phyloP scores from a whole-genome alignment of 2,888 invertebrate genomes.

The Parelbella ahira region DNA sequence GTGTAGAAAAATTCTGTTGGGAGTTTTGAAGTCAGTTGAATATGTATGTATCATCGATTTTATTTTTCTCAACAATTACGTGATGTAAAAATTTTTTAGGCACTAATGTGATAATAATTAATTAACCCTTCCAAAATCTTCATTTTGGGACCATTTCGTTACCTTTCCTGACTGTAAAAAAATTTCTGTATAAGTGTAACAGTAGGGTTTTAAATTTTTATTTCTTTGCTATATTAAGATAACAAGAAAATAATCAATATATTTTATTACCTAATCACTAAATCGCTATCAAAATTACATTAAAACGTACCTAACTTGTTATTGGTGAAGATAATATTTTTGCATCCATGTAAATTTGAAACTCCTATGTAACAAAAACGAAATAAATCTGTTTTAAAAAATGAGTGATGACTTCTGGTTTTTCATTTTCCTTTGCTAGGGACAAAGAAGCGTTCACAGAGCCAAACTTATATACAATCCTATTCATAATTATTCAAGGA shows the following conservation, averaged over 20 bases:
- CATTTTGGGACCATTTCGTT: conserved; percentile 15
- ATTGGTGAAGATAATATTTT: conserved; percentile 56
- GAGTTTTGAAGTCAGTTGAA: conserved; percentile 4
- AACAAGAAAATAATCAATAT: conserved; percentile 4
- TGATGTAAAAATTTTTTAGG: background rate
- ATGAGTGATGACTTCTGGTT: no score
- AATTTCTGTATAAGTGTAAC: no score
- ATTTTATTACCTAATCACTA: conserved; percentile 18
- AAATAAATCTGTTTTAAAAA: conserved; percentile 57
- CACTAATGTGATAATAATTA: conserved; percentile 1
- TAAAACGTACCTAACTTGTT: conserved; percentile 27
- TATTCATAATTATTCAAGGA: no score
- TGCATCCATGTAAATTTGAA: conserved; percentile 62
- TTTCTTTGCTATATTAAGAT: conserved; percentile 18
- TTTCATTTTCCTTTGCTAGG: no score
- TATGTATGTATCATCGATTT: background rate
- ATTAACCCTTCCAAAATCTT: conserved; percentile 1
- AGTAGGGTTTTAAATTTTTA: no score
- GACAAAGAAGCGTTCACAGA: no score
- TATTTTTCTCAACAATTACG: background rate
- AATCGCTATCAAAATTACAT: conserved; percentile 20
- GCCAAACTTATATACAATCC: no score
- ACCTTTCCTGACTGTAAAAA: no score
- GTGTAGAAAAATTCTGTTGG: conserved; percentile 25
- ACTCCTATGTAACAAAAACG: conserved; percentile 56